phyloP scores from a whole-genome alignment of 1,140 invertebrate genomes.

The Phenacoccus solenopsis region DNA sequence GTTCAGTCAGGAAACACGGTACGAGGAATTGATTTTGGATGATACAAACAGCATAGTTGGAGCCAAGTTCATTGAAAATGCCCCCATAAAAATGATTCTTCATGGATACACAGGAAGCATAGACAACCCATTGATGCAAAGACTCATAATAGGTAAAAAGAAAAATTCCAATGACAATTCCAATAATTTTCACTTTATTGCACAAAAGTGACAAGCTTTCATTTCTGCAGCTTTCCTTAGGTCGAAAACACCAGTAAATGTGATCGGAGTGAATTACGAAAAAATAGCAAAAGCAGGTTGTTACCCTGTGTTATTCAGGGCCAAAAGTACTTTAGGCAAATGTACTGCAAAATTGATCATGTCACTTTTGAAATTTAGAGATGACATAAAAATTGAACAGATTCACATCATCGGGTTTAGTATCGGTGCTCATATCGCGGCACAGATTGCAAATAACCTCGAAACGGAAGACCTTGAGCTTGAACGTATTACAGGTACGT shows the following conservation, averaged over 20 bases:
- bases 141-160: neutral
- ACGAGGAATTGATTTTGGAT: neutral
- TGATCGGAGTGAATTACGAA: neutral
- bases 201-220: too few relatives aligned
- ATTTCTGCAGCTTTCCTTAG: neutral
- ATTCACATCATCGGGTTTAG: constrained; percentile 53
- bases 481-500: constrained; percentile 45
- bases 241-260: neutral
- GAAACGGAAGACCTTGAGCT: constrained; percentile 35
- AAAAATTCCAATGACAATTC: too few relatives aligned
- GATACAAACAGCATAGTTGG: neutral
- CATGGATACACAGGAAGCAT: neutral
- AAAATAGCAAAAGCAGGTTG: constrained; percentile 30
- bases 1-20: too few relatives aligned
- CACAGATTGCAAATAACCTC: constrained; percentile 41
- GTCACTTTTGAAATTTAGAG: neutral
- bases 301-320: constrained; percentile 31
- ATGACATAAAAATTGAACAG: neutral
- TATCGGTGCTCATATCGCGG: constrained; percentile 48
- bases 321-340: neutral
- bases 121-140: neutral
- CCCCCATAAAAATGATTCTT: neutral
- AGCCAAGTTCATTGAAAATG: neutral
- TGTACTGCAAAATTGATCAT: neutral
- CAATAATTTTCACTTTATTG: too few relatives aligned